Conservation (phyloP, 2,888 invertebrate genomes). For the Cyrtodaria siliqua region DNA sequence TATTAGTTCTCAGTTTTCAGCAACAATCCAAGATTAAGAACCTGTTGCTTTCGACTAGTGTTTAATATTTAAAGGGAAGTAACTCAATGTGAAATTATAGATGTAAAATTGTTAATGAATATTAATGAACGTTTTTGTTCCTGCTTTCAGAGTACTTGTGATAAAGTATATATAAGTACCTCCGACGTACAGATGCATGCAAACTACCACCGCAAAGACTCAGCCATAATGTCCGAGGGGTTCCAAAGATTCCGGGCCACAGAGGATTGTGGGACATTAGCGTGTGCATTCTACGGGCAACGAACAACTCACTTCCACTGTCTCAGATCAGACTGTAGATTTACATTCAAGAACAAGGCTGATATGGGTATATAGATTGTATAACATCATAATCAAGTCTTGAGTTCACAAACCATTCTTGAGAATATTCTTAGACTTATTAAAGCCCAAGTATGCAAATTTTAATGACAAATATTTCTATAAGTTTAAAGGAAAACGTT, state of each 20-base stretch:
- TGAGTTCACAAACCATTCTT: too few relatives aligned
- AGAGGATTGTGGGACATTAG: conserved; percentile 96
- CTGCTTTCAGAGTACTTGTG: conserved; percentile 87
- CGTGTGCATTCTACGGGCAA: conserved; percentile 97
- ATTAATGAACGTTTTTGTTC: neutral
- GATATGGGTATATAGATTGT: conserved; percentile 99
- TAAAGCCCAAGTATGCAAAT: too few relatives aligned
- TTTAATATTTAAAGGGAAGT: too few relatives aligned
- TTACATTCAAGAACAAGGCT: conserved; percentile 99
- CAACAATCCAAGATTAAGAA: too few relatives aligned
- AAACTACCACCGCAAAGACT: conserved; percentile 99
- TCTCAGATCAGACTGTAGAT: conserved; percentile 94
- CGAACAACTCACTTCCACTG: conserved; percentile 99
- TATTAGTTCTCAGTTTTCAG: too few relatives aligned
- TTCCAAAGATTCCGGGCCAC: conserved; percentile 98
- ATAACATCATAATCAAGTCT: too few relatives aligned
- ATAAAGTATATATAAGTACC: conserved; percentile 98
- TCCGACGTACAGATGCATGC: conserved; percentile 99
- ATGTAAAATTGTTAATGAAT: too few relatives aligned
- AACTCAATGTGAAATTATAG: too few relatives aligned
- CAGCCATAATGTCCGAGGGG: conserved; percentile 98
- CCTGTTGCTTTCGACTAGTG: too few relatives aligned
- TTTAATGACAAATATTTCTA: too few relatives aligned
- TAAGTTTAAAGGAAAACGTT: too few relatives aligned
- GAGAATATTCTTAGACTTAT: too few relatives aligned